Percentiles rank a stretch among this genome's conserved stretches.
Conservation (phyloP, 2,113 vertebrate species). For the Acrocephalus arundinaceus region DNA sequence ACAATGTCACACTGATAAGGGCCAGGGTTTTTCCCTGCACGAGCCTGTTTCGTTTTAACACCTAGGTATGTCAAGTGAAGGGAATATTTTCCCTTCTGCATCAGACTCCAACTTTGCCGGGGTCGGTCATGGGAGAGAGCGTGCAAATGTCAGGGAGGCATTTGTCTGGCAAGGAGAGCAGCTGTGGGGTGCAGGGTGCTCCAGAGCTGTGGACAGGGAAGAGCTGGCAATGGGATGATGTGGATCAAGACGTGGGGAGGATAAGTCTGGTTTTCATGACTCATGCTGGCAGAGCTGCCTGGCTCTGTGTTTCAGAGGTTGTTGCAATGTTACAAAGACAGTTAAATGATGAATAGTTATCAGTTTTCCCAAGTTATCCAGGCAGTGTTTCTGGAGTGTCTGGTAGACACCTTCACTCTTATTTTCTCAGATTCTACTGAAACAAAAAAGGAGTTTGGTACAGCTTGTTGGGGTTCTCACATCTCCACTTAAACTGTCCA, state of each 20-base stretch:
- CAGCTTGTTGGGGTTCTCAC: neutral
- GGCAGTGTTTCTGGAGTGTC: neutral
- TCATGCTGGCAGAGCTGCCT: neutral
- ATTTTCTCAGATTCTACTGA: neutral
- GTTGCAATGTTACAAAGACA: neutral
- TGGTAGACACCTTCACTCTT: neutral
- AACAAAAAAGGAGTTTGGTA: neutral
- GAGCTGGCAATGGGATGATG: neutral
- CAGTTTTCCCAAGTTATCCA: neutral
- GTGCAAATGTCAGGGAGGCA: neutral
- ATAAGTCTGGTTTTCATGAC: neutral
- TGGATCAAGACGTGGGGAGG: neutral
- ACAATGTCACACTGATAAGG: conserved; percentile 66
- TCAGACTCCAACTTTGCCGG: conserved; percentile 21
- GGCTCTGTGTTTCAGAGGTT: neutral
- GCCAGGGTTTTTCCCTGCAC: neutral
- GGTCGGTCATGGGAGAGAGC: neutral
- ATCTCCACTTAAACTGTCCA: neutral
- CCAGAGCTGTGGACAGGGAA: neutral
- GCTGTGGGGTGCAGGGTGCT: neutral
- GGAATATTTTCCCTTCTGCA: conserved; percentile 67
- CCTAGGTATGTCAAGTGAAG: conserved; percentile 55
- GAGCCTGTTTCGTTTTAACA: conserved; percentile 58
- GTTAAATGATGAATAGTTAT: neutral
- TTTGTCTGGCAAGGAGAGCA: neutral